Evolutionary conservation across 2,797 vertebrate species (phyloP).

Genomic region (Pyrocephalus nanus): DNA sequence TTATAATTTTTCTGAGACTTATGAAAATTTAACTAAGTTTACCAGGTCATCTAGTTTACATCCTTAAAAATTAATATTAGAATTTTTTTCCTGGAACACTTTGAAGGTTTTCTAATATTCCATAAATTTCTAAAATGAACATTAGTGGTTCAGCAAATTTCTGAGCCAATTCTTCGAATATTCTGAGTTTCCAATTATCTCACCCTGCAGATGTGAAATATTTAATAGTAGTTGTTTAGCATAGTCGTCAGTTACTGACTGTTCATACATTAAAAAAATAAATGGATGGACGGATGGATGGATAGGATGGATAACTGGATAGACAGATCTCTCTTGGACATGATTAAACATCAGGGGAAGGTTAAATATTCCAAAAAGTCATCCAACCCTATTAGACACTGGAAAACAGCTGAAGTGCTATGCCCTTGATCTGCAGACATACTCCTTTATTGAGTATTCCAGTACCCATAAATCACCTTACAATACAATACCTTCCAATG

Average conservation of each 20-base stretch:
- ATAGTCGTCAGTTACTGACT: background rate
- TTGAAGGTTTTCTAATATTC: constrained; percentile 8
- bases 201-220: background rate
- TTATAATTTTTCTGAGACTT: background rate
- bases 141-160: constrained; percentile 22
- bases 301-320: background rate
- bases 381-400: constrained; percentile 14
- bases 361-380: constrained; percentile 58
- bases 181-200: constrained; percentile 9
- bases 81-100: background rate
- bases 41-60: background rate
- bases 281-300: background rate
- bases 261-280: background rate
- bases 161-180: background rate
- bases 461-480: constrained; percentile 57
- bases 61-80: background rate
- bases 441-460: constrained; percentile 52
- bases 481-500: constrained; percentile 48
- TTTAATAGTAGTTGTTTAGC: constrained; percentile 32
- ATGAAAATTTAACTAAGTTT: constrained; percentile 6
- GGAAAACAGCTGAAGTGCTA: constrained; percentile 22
- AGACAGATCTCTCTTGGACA: background rate
- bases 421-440: constrained; percentile 22
- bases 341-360: constrained; percentile 39
- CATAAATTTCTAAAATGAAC: constrained; percentile 34